Evolutionary conservation across 1,140 invertebrate genomes (phyloP), one percentile per base, ranked within the genome.

Genomic region (Drosophila oshimai): DNA sequence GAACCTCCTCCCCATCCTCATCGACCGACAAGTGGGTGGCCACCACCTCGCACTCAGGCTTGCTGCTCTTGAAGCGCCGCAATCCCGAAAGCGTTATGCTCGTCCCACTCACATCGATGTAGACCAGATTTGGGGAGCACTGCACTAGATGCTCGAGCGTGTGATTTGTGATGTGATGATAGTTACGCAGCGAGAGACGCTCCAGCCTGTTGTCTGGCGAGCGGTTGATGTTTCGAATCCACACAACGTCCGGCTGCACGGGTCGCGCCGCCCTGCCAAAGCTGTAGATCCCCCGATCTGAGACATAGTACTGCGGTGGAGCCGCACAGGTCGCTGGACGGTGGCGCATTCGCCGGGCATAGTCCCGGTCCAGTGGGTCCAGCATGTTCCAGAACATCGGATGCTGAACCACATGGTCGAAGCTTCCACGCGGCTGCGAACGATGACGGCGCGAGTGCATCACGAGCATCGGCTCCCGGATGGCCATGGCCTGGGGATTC

Each of bases 91-190:
- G 69, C 0, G 93, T 94, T 0, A 95, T 92, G 15, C 92, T 90
- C 0, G 94, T 94, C 1, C 93, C 93, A 2, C 92, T 93, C 10
- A 95, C 92, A 87, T 95, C 94, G 2, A 95, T 81, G 37, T 92
- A 91, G 12, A 91, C 84, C 2, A 95, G 81, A 60, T 92, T 89
- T 0, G 93, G 93, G 1, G 94, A 93, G 24, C 93, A 93, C 5
- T 92, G 91, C 0, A 92, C 92, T 49, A 95, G 89, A 76, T 95
- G 94, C 12, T 91, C 70, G 7, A 95, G 74, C 62, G 93, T 94
- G n/a, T 92, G 89, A 77, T 95, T 93, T 2, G 95, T 95, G 1
- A 95, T 93, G 50, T 91, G 91, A 5, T 92, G 90, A 88, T 94
- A 95, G 44, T 94, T 94, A 34, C 93, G 93, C 29, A 93, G 91